A percentile compares a stretch with the other conserved stretches of the same genome.
phyloP scores from a whole-genome alignment of 30 jellyfish, hydroid and myxozoan genomes.

The Cassiopea xamachana region DNA sequence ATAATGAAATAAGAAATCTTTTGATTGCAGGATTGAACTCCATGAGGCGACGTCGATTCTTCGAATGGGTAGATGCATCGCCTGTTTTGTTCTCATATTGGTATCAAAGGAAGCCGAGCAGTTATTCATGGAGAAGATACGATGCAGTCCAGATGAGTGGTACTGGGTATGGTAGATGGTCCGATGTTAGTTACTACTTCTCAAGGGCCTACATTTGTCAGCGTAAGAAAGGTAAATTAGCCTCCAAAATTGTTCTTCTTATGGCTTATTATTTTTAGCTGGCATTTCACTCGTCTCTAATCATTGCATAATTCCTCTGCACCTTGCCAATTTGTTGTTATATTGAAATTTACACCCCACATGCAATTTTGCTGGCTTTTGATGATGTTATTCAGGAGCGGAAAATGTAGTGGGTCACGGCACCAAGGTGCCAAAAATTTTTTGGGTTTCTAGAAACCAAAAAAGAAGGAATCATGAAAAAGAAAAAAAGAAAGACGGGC shows the following conservation, averaged over 20 bases:
- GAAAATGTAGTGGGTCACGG: too few relatives aligned
- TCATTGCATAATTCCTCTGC: too few relatives aligned
- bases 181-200: constrained; percentile 67
- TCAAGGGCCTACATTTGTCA: constrained; percentile 76
- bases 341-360: too few relatives aligned
- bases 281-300: too few relatives aligned
- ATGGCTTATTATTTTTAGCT: neutral
- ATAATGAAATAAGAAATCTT: neutral
- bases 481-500: too few relatives aligned
- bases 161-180: constrained; percentile 71
- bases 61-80: constrained; percentile 84
- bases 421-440: too few relatives aligned
- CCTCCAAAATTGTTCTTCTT: neutral
- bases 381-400: too few relatives aligned
- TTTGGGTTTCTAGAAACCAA: too few relatives aligned
- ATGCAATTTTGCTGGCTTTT: too few relatives aligned
- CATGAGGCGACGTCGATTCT: constrained; percentile 58
- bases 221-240: constrained; percentile 68
- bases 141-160: constrained; percentile 28
- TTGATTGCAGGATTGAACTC: constrained; percentile 74
- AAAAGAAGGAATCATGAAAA: too few relatives aligned
- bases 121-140: constrained; percentile 46
- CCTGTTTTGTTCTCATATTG: constrained; percentile 81
- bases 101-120: constrained; percentile 74
- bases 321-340: too few relatives aligned